phyloP scores from a whole-genome alignment of 2,113 vertebrate species.

The Cichladusa arquata region DNA sequence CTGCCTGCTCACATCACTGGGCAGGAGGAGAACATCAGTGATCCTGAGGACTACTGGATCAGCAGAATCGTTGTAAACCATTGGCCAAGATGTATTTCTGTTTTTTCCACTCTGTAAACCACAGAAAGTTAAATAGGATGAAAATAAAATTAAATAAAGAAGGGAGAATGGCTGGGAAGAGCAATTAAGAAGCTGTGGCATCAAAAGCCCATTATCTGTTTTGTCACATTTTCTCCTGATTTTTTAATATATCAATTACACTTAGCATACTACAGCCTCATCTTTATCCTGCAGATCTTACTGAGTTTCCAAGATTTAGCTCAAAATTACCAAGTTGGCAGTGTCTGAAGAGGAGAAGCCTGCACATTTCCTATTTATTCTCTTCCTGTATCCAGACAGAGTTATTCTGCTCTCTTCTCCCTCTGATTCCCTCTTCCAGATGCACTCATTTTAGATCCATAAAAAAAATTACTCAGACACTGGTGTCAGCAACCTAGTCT shows the following conservation, averaged over 20 bases:
- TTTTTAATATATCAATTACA: neutral
- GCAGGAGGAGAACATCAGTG: neutral
- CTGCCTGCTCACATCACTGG: neutral
- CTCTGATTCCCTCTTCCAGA: neutral
- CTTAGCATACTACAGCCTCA: neutral
- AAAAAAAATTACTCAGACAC: neutral
- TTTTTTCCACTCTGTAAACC: neutral
- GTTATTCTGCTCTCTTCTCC: neutral
- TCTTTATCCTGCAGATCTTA: neutral
- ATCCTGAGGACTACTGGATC: rapidly evolving
- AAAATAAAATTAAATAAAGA: neutral
- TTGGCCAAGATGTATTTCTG: neutral
- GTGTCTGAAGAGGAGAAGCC: neutral
- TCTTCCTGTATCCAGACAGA: neutral
- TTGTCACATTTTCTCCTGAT: neutral
- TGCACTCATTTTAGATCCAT: neutral
- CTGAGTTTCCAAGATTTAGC: neutral
- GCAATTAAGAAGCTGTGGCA: neutral
- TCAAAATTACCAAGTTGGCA: neutral
- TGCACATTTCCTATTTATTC: neutral
- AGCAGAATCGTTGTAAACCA: neutral
- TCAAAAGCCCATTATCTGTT: neutral
- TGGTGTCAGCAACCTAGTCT: neutral
- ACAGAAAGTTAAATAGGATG: neutral
- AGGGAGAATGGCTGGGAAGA: neutral